Conservation (phyloP, 2,888 invertebrate genomes). For the Habrosyne pyritoides region DNA sequence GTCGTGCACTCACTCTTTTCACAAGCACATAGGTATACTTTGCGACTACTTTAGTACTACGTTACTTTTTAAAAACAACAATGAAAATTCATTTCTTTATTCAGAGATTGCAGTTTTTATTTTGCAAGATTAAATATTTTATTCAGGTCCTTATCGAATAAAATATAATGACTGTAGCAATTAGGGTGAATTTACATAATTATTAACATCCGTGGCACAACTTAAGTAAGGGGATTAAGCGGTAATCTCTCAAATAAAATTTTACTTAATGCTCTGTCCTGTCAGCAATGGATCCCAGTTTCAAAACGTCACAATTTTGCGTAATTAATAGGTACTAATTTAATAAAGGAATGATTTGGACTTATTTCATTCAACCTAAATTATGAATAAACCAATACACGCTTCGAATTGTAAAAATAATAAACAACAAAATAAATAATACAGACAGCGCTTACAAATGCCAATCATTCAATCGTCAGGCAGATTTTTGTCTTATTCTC, state of each 20-base stretch:
- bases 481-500: not conserved
- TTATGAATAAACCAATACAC: too few species aligned
- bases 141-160: conserved; percentile 26
- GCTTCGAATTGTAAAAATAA: not conserved
- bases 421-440: conserved; percentile 19
- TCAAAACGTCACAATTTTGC: not conserved
- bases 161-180: conserved; percentile 41
- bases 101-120: not conserved
- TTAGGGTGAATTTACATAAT: conserved; percentile 53
- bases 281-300: not conserved
- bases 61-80: not conserved
- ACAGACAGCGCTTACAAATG: conserved; percentile 17
- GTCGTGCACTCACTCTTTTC: conserved; percentile 1
- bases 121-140: conserved; percentile 18
- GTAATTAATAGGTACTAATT: too few species aligned
- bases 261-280: conserved; percentile 17
- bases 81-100: conserved; percentile 3
- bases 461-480: not conserved
- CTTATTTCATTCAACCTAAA: too few species aligned
- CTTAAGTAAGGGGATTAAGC: conserved; percentile 21
- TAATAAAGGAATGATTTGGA: too few species aligned
- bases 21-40: conserved; percentile 1
- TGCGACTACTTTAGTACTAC: not conserved
- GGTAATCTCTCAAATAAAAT: conserved; percentile 33
- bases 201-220: conserved; percentile 44